Base-by-base conservation (phyloP, 2,797 vertebrate genomes). In the Sebastes nivosus region DNA sequence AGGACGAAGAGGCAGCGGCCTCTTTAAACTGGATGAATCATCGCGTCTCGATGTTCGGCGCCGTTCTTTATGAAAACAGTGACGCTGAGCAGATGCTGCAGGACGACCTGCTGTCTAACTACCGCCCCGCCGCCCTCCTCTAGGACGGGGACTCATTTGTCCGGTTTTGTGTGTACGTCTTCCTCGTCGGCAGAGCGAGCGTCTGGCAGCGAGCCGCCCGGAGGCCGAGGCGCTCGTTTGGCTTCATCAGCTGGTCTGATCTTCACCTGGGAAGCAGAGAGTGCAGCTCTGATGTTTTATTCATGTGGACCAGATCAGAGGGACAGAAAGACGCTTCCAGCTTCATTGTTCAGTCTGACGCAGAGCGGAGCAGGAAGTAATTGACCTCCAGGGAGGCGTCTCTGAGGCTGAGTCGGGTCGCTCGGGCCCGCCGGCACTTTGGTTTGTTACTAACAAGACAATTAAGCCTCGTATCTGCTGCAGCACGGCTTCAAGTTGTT, bases 241-340 rank as follows among this genome's bases (percentile, higher is more conserved):
- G 75, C 83, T 84, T 32, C 85, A 72, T 86, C 87, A 84, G 76
- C 79, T 54, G 22, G 74, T 57, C 75, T 72, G 61, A 88, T 86
- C 77, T 82, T 75, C 85, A 89, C 85, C 89, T 86, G 83, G 24
- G 80, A 84, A 61, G 74, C 63, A 8, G 67, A 8, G 67, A 36
- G 77, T 29, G 78, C 75, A 1, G 73, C 87, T 79, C 59, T 73
- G 77, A 91, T 91, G 91, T 91, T 91, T 93, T 88, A 93, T 92
- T 93, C 90, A 92, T 88, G 80, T 1, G 0, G 4, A 68, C 14
- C 55, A 54, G 72, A 88, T 82, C 32, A 55, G 61, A 83, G 77
- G 12, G 69, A 82, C 79, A 74, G 50, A 38, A n/a, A 70, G 67
- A 61, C 72, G 25, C 77, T 78, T 80, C 82, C 75, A 79, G 83